Base-by-base conservation (phyloP, 2,888 invertebrate species). In the Apotomis turbidana region DNA sequence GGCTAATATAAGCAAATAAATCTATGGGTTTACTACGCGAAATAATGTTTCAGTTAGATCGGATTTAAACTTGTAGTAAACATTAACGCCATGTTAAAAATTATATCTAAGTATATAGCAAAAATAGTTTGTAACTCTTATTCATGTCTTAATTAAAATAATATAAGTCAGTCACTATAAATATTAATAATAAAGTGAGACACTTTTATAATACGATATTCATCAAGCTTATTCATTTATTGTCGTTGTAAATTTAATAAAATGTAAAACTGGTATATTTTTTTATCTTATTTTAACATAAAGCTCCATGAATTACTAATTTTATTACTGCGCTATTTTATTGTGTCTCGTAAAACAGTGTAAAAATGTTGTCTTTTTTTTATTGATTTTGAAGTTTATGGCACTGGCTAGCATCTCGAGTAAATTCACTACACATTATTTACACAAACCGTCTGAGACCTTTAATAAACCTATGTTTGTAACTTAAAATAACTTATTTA, bases 221-320 rank as follows among this genome's bases (percentile, higher is more conserved):
- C 76, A 78, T 79, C 77, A 77, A 71, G 76, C 70, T 76, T 75
- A 75, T 68, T 71, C 58, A 67, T 68, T 75, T 76, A 75, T 74
- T 73, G 75, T 75, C 46, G 66, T 68, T 60, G 74, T 81, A 80
- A 76, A 78, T 78, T 78, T 36, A 75, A 60, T 66, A 63, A 67
- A 67, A 70, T 44, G 49, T 57, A 63, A 68, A 62, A 62, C 68
- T 62, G 13, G 44, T 58, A 10, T 61, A 38, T 38, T 54, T 54
- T 54, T 54, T 60, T 27, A 27, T 27, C 27, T 38, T 12, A 44
- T 44, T 67, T 36, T 49, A 27, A 52, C 52, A 68, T 63, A 58
- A 62, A 68, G 51, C n/a, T 49, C 8, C 6, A 49, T 41, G 58
- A 68, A 62, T 67, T 55, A 58, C 51, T 44, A 68, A 68, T 63